Conservation (phyloP, 2,113 vertebrate genomes). For the Gymnobelideus leadbeateri region DNA sequence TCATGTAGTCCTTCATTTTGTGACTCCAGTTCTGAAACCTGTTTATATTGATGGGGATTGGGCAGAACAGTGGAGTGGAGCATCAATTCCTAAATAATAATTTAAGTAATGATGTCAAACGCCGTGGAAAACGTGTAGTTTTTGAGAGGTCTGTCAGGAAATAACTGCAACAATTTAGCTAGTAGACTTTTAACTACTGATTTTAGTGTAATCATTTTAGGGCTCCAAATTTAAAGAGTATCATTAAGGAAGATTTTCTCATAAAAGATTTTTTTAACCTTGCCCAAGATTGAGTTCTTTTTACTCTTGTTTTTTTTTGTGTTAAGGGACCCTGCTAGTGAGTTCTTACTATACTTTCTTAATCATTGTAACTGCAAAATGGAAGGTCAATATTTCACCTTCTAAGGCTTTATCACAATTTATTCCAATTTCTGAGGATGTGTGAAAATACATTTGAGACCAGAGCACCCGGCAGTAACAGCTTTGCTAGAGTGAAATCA, state of each 20-base stretch:
- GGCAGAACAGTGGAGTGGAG: neutral
- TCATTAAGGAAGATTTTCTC: conserved; percentile 16
- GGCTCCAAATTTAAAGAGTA: conserved; percentile 16
- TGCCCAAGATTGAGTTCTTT: conserved; percentile 30
- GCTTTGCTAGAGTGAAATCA: conserved; percentile 17
- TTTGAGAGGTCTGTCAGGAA: neutral
- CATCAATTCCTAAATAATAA: conserved; percentile 34
- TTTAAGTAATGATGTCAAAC: neutral
- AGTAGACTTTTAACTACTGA: conserved; percentile 16
- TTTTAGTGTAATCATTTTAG: conserved; percentile 45
- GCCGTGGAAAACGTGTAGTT: neutral
- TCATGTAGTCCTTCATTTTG: neutral
- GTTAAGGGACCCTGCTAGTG: conserved; percentile 5
- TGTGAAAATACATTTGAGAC: neutral
- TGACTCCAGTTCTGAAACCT: conserved; percentile 41
- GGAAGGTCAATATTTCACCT: neutral
- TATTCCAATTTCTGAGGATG: neutral
- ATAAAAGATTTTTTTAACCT: conserved; percentile 7
- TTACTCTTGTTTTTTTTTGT: neutral
- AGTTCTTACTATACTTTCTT: neutral
- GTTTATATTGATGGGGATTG: neutral
- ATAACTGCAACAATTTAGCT: conserved; percentile 17
- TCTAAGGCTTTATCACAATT: neutral
- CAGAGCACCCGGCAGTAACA: neutral
- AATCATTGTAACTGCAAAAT: neutral